phyloP scores from a whole-genome alignment of 2,888 invertebrate genomes.

The Nezara viridula region DNA sequence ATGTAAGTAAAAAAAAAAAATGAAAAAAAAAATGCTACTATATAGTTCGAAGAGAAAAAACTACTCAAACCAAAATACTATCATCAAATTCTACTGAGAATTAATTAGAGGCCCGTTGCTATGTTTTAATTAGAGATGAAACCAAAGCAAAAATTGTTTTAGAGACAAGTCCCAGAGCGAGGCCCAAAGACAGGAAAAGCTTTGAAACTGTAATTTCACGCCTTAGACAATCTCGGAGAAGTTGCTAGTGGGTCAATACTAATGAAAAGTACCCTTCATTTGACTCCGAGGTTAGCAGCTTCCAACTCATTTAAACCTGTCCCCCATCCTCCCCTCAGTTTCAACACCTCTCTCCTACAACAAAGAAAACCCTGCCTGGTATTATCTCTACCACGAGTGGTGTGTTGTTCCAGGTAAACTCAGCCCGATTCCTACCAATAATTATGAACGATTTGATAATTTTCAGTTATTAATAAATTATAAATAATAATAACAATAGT shows the following conservation, averaged over 20 bases:
- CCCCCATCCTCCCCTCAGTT: background rate
- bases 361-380: background rate
- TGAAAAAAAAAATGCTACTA: no score
- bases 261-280: slow-evolving; percentile 44
- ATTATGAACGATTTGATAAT: no score
- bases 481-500: no score
- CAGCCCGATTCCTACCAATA: no score
- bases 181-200: background rate
- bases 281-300: slow-evolving; percentile 5
- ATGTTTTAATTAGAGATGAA: background rate
- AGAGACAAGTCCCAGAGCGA: background rate
- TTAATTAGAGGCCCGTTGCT: background rate
- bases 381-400: background rate
- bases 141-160: background rate
- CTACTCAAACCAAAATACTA: no score
- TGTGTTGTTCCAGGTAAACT: background rate
- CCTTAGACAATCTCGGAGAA: background rate
- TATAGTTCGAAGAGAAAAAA: no score
- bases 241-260: background rate
- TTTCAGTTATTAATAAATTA: no score
- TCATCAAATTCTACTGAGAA: no score
- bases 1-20: no score
- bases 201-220: background rate
- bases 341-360: background rate
- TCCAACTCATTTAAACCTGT: slow-evolving; percentile 27